Conservation (phyloP, 2,113 vertebrate genomes). For the Cyanoramphus novaezelandiae region DNA sequence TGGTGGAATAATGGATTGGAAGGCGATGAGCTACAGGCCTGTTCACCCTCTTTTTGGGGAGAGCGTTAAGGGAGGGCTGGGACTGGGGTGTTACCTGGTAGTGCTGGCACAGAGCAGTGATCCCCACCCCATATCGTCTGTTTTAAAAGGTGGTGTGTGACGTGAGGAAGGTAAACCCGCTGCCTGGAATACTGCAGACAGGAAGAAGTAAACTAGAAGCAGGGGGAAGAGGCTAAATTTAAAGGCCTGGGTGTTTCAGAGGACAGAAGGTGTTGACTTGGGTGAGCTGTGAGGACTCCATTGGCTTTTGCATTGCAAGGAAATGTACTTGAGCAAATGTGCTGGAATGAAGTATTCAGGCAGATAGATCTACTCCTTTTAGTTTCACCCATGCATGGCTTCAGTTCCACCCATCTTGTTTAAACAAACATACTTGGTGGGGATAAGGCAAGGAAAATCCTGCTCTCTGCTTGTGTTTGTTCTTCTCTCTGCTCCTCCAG, state of each 20-base stretch:
- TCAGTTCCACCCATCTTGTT: slow-evolving; percentile 46
- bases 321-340: slow-evolving; percentile 22
- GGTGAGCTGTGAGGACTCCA: background rate
- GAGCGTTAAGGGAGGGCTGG: background rate
- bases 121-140: background rate
- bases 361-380: slow-evolving; percentile 19
- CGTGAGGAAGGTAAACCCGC: background rate
- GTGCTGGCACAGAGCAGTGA: background rate
- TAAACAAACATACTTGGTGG: slow-evolving; percentile 41
- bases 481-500: slow-evolving; percentile 52
- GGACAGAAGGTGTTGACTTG: background rate
- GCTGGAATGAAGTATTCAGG: background rate
- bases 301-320: background rate
- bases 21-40: background rate
- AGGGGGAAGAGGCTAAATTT: background rate
- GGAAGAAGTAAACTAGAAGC: background rate
- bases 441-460: slow-evolving; percentile 63
- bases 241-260: background rate
- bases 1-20: background rate
- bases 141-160: background rate
- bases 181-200: background rate
- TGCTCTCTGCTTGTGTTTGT: slow-evolving; percentile 33
- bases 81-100: background rate
- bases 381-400: slow-evolving; percentile 58
- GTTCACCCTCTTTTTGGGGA: background rate